Evolutionary conservation across 2,797 vertebrate species (phyloP).

Genomic region (Limosa lapponica): DNA sequence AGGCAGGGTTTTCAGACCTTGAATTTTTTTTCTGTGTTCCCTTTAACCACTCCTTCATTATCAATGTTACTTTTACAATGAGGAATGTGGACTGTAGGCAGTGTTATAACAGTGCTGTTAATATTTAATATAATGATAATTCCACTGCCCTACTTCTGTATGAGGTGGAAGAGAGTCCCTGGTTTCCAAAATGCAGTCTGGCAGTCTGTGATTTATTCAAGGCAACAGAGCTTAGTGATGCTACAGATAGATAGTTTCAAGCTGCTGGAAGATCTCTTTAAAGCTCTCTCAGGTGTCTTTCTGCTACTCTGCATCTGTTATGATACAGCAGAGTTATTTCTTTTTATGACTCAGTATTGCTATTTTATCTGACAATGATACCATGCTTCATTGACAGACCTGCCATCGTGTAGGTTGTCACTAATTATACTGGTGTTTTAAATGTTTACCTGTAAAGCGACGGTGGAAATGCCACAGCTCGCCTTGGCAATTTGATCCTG

Average conservation of each 20-base stretch:
- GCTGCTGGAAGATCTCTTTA: conserved; percentile 39
- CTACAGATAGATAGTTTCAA: conserved; percentile 33
- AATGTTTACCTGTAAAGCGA: conserved; percentile 15
- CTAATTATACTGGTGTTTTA: conserved; percentile 21
- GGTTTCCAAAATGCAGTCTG: not conserved
- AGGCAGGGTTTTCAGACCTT: not conserved
- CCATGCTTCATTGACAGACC: not conserved
- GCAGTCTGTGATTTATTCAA: conserved; percentile 38
- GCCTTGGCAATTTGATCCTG: not conserved
- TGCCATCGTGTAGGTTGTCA: not conserved
- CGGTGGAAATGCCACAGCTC: not conserved
- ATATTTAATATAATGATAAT: conserved; percentile 2
- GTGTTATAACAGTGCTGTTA: not conserved
- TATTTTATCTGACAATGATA: conserved; percentile 21
- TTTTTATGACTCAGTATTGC: conserved; percentile 21
- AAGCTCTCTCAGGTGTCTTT: conserved; percentile 46
- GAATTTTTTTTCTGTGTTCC: not conserved
- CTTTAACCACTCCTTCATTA: not conserved
- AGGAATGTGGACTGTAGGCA: not conserved
- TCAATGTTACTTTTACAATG: not conserved
- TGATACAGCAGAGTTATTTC: conserved; percentile 28
- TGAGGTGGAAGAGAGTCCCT: not conserved
- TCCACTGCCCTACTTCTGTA: not conserved
- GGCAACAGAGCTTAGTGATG: not conserved
- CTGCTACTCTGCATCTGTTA: conserved; percentile 14